Conservation (phyloP, 1,140 invertebrate genomes). For the Oreohelix idahoensis region DNA sequence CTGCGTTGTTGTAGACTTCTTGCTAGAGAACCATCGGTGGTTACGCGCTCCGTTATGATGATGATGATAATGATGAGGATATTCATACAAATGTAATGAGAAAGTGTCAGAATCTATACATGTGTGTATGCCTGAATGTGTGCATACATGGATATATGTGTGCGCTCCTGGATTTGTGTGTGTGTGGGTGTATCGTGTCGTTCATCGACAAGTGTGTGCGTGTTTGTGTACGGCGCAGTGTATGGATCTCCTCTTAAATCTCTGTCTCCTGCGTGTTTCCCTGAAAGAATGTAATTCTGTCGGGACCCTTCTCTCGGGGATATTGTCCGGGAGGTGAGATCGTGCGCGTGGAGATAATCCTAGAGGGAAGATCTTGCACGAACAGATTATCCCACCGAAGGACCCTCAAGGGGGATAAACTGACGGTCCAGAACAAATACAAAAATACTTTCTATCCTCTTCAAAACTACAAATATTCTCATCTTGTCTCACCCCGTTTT, state of each 20-base stretch:
- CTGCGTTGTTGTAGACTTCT: too few species aligned
- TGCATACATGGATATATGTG: too few species aligned
- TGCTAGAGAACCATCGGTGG: too few species aligned
- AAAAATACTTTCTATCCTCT: not conserved
- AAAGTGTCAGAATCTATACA: too few species aligned
- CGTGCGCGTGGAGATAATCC: slow-evolving; percentile 5
- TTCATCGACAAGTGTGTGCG: too few species aligned
- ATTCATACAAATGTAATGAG: too few species aligned
- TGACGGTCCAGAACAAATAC: not conserved
- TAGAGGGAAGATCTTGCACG: not conserved
- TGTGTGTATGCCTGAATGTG: too few species aligned
- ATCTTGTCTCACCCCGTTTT: not conserved
- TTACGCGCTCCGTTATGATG: too few species aligned
- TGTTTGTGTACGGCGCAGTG: not conserved
- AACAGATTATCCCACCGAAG: not conserved
- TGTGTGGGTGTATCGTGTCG: too few species aligned
- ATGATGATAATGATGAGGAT: too few species aligned
- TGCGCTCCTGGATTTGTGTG: too few species aligned
- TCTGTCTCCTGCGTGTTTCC: not conserved
- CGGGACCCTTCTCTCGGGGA: not conserved
- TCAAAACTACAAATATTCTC: not conserved
- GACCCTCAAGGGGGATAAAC: not conserved
- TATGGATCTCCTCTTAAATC: not conserved
- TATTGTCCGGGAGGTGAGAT: not conserved
- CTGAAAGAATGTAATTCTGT: not conserved